A percentile compares a stretch with the other conserved stretches of the same genome.
phyloP scores from a whole-genome alignment of 2,113 vertebrate genomes.

The Centropus unirufus region DNA sequence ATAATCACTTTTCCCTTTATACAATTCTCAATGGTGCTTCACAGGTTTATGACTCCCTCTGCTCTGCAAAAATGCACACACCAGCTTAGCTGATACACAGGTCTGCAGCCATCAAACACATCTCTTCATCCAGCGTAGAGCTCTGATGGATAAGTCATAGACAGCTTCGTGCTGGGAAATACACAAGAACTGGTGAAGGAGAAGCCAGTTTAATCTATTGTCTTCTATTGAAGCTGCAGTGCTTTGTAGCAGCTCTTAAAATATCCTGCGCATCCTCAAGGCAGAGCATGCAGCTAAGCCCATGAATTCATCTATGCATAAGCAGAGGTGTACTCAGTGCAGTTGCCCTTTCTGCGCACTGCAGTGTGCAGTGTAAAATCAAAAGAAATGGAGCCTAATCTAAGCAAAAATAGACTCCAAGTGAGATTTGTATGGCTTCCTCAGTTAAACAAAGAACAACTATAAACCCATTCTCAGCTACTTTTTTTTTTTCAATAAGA shows the following conservation, averaged over 20 bases:
- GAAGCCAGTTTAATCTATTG: neutral
- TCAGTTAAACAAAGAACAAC: neutral
- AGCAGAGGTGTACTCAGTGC: neutral
- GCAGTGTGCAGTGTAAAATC: neutral
- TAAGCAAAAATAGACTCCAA: neutral
- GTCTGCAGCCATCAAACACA: neutral
- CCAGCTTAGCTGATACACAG: neutral
- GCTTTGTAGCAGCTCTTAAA: neutral
- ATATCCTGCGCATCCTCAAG: neutral
- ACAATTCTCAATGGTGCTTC: neutral
- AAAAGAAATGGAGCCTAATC: neutral
- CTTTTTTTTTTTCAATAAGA: neutral
- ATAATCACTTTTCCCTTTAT: neutral
- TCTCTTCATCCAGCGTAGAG: rapidly evolving
- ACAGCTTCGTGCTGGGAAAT: neutral
- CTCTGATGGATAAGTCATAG: neutral
- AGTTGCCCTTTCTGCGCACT: neutral
- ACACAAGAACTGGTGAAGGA: neutral
- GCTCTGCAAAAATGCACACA: neutral
- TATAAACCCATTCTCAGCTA: neutral
- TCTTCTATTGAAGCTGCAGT: neutral
- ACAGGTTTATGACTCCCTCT: neutral
- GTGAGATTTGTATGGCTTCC: neutral
- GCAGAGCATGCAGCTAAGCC: neutral
- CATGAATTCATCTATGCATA: neutral